Conservation (phyloP, 2,113 vertebrate species). For the Pardalotus punctatus region DNA sequence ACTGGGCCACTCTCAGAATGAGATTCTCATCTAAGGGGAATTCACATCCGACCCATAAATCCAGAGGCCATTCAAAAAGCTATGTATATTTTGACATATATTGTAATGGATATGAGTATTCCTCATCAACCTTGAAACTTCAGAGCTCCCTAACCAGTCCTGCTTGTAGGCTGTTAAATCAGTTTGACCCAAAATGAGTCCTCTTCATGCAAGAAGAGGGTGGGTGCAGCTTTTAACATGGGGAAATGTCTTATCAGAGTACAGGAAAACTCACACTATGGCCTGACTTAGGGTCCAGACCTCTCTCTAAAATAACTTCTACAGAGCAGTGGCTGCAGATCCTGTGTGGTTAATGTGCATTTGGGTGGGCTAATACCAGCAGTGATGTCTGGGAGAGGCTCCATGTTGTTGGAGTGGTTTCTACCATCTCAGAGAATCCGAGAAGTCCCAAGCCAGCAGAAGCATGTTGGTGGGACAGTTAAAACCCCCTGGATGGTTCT, state of each 20-base stretch:
- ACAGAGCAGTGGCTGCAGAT: background rate
- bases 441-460: too few relatives aligned
- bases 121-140: background rate
- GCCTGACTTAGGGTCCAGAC: background rate
- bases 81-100: background rate
- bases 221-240: background rate
- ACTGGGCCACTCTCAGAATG: background rate
- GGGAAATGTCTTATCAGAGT: rapidly evolving
- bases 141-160: background rate
- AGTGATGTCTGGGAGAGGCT: background rate
- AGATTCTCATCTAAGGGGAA: background rate
- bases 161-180: background rate
- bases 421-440: too few relatives aligned
- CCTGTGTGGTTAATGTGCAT: background rate
- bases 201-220: background rate
- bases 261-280: background rate
- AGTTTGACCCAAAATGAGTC: background rate
- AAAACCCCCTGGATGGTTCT: too few relatives aligned
- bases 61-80: background rate
- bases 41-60: background rate
- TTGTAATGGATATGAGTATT: background rate
- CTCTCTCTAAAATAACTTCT: background rate
- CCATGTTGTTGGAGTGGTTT: too few relatives aligned
- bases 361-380: background rate
- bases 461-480: too few relatives aligned